phyloP scores from a whole-genome alignment of 2,888 invertebrate species.

The Sinhomidia bicolor region DNA sequence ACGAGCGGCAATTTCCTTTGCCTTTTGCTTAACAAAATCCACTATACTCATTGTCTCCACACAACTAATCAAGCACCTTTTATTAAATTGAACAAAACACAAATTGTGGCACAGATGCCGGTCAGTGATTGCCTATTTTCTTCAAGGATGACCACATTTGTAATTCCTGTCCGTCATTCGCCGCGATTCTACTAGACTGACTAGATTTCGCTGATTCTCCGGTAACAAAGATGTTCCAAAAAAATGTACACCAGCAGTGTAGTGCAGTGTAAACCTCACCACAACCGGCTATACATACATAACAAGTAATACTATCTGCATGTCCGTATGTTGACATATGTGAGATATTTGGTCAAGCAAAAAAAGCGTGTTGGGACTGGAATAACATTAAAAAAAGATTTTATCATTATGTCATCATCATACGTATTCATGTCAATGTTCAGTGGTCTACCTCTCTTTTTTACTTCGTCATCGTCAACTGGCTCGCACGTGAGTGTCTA shows the following conservation, averaged over 20 bases:
- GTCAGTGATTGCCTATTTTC: too few species aligned
- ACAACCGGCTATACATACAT: background rate
- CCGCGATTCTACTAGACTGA: background rate
- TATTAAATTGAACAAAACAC: background rate
- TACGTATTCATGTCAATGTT: background rate
- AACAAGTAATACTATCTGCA: background rate
- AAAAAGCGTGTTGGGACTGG: too few species aligned
- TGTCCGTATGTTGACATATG: background rate
- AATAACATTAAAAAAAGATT: background rate
- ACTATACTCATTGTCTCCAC: conserved; percentile 39
- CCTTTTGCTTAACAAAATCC: conserved; percentile 47
- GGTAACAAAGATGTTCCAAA: background rate
- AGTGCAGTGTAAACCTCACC: background rate
- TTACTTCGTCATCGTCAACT: conserved; percentile 12
- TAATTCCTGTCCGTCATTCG: background rate
- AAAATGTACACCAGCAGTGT: background rate
- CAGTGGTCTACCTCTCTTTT: background rate
- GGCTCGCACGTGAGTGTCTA: conserved; percentile 44
- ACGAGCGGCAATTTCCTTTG: background rate
- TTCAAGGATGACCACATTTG: background rate
- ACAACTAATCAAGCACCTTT: background rate
- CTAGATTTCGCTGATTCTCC: background rate
- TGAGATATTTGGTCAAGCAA: background rate
- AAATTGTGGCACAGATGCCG: background rate
- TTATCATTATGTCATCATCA: background rate